These are phyloP conservation scores for Dastarcus helophoroides DNA, from an alignment of 2,888 invertebrate species.

Conservation along the genomic window DNA sequence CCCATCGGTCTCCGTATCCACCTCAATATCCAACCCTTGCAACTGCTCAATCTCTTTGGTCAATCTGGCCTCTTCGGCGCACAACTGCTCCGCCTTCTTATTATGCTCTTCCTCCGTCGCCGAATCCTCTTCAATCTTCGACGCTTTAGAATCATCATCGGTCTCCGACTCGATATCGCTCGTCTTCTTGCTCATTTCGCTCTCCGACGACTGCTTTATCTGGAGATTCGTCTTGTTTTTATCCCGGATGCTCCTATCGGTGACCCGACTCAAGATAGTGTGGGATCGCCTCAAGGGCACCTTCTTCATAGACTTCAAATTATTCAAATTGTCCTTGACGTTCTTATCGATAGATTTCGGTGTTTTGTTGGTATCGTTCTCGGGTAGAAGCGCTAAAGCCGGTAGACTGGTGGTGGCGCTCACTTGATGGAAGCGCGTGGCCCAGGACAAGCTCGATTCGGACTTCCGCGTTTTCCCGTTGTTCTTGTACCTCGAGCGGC, in stretches of 20 bases:
- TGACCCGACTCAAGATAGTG: constrained; percentile 30
- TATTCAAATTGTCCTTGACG: constrained; percentile 33
- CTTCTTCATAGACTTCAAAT: constrained; percentile 26
- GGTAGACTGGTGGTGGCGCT: constrained; percentile 75
- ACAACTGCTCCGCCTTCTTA: constrained; percentile 49
- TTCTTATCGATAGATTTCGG: constrained; percentile 30
- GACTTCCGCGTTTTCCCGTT: constrained; percentile 39
- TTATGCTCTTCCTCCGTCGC: constrained; percentile 57
- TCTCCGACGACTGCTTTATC: constrained; percentile 13
- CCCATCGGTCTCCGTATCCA: constrained; percentile 75
- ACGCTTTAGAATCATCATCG: constrained; percentile 39
- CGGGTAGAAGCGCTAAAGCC: constrained; percentile 46
- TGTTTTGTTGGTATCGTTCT: constrained; percentile 20
- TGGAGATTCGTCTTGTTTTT: constrained; percentile 25
- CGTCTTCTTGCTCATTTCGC: constrained; percentile 33
- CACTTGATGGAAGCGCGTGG: constrained; percentile 68
- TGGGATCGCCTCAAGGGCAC: constrained; percentile 27
- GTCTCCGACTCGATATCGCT: constrained; percentile 49
- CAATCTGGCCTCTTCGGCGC: constrained; percentile 64
- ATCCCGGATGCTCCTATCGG: constrained; percentile 19
- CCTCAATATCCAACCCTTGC: constrained; percentile 59
- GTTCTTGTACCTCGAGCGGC: constrained; percentile 48
- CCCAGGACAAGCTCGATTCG: constrained; percentile 44
- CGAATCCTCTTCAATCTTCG: constrained; percentile 22
- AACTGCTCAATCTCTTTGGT: constrained; percentile 67